Conservation (phyloP, 2,888 invertebrate genomes). For the Oscheius sp. region DNA sequence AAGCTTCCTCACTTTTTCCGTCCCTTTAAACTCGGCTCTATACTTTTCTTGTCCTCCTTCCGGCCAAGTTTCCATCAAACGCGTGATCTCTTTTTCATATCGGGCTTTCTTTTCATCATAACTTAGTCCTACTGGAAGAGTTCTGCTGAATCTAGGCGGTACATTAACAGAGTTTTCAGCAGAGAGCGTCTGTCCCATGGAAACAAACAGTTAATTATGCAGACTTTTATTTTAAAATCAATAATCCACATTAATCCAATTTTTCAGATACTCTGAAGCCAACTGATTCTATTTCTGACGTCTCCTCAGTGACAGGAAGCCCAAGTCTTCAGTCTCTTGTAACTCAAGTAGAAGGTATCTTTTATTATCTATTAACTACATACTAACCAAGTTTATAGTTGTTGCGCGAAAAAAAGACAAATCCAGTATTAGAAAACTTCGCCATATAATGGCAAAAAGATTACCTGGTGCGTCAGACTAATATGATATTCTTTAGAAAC, state of each 20-base stretch:
- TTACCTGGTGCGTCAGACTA: conserved; percentile 1
- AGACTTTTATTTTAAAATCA: background rate
- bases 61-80: background rate
- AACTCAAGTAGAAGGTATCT: conserved; percentile 40
- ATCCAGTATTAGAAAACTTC: conserved; percentile 61
- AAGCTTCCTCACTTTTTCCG: background rate
- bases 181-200: background rate
- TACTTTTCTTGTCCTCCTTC: conserved; percentile 8
- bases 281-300: conserved; percentile 9
- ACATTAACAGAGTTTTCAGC: background rate
- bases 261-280: conserved; percentile 25
- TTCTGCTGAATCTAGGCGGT: background rate
- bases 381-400: background rate
- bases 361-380: background rate
- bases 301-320: conserved; percentile 7
- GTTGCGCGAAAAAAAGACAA: conserved; percentile 36
- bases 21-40: background rate
- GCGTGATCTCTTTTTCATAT: background rate
- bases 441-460: conserved; percentile 16
- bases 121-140: background rate
- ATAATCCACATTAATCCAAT: background rate
- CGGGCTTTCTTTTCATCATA: background rate
- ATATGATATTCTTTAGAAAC: conserved; percentile 5
- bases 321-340: conserved; percentile 64
- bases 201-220: no score